These are phyloP conservation scores for Palythoa grandiflora DNA, from an alignment of 92 coral and sea anemone species.

Conservation along the genomic window DNA sequence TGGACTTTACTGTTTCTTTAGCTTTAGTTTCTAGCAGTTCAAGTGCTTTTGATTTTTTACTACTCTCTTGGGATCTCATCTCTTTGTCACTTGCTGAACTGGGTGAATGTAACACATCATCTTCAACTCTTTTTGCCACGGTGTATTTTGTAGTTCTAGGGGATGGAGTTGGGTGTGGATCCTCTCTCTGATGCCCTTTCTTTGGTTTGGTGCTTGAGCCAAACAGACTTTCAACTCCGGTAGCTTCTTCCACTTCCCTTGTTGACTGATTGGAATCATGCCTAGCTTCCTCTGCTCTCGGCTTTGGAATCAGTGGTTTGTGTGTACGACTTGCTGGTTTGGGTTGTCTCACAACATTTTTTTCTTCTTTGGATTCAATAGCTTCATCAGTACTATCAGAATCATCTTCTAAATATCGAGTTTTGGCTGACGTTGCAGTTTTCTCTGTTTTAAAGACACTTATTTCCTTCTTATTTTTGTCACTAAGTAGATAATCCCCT, in stretches of 20 bases:
- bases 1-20: not conserved
- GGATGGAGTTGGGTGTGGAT: not conserved
- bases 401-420: conserved; percentile 26
- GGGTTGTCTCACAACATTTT: not conserved
- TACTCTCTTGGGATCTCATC: not conserved
- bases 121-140: not conserved
- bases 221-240: not conserved
- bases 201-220: not conserved
- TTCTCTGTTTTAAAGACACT: conserved; percentile 2
- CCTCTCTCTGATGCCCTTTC: not conserved
- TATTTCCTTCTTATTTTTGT: not conserved
- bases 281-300: not conserved
- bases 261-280: not conserved
- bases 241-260: not conserved
- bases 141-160: not conserved
- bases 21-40: conserved; percentile 26
- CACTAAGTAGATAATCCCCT: not conserved
- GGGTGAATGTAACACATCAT: not conserved
- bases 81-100: not conserved
- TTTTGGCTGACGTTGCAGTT: not conserved
- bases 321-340: not conserved
- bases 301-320: not conserved
- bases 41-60: conserved; percentile 33
- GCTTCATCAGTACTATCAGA: not conserved
- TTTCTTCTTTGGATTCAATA: conserved; percentile 24